These are phyloP conservation scores for Drosophila virilis DNA, from an alignment of 1,140 invertebrate species.

Conservation along the genomic window DNA sequence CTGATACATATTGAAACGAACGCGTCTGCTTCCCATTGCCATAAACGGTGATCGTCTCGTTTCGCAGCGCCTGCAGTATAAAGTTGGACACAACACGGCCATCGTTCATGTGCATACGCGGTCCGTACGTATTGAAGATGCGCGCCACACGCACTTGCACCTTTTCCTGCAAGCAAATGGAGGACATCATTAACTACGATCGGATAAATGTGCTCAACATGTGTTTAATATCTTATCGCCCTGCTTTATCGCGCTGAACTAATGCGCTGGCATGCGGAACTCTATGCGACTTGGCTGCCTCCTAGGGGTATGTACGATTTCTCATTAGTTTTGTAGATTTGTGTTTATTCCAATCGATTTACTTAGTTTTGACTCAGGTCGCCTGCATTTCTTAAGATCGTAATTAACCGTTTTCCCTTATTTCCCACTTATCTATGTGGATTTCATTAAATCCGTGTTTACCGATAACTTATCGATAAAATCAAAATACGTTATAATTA, in stretches of 20 bases:
- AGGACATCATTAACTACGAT: conserved; percentile 1
- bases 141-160: conserved; percentile 97
- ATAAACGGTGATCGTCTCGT: conserved; percentile 98
- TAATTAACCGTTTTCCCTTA: no score
- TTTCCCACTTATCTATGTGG: no score
- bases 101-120: conserved; percentile 99
- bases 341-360: no score
- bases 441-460: no score
- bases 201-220: neutral
- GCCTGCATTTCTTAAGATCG: no score
- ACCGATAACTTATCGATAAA: no score
- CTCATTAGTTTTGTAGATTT: neutral
- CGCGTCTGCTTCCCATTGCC: conserved; percentile 98
- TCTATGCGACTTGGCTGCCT: neutral
- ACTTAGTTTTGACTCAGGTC: no score
- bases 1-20: conserved; percentile 99
- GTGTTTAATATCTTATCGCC: conserved; percentile 24
- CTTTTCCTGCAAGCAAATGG: conserved; percentile 87
- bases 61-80: conserved; percentile 97
- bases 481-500: no score
- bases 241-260: conserved; percentile 10
- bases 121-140: conserved; percentile 99
- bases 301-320: neutral
- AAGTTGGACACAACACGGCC: conserved; percentile 99
- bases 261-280: conserved; percentile 9